phyloP scores from a whole-genome alignment of 2,888 invertebrate genomes.

The Synergus japonicus region DNA sequence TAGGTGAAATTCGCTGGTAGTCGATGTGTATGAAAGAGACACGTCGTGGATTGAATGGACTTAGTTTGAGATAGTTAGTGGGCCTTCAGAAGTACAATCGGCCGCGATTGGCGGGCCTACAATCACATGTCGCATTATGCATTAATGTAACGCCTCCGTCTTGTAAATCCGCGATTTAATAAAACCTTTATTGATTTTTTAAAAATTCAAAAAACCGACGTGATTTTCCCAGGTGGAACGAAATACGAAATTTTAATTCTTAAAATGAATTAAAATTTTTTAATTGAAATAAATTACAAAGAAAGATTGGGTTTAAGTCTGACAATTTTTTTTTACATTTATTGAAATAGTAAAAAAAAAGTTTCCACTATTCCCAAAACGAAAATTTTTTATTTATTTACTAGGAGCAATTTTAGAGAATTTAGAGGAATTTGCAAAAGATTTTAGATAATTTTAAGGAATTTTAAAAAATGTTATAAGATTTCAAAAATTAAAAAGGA shows the following conservation, averaged over 20 bases:
- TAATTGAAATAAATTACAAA: background rate
- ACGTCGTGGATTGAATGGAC: slow-evolving; percentile 74
- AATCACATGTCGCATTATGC: slow-evolving; percentile 75
- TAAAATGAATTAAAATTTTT: too few species aligned
- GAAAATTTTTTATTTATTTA: too few species aligned
- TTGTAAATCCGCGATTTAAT: slow-evolving; percentile 67
- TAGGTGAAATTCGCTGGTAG: slow-evolving; percentile 21
- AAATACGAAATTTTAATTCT: too few species aligned
- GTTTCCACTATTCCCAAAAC: too few species aligned
- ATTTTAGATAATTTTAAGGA: too few species aligned
- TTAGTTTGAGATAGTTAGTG: slow-evolving; percentile 77
- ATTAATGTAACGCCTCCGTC: slow-evolving; percentile 70
- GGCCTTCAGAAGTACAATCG: slow-evolving; percentile 76
- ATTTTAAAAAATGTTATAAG: too few species aligned
- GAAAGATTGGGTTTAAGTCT: background rate
- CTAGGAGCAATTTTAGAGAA: too few species aligned
- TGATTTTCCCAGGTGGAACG: too few species aligned
- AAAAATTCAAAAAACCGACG: slow-evolving; percentile 41
- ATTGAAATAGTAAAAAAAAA: too few species aligned
- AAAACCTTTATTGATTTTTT: slow-evolving; percentile 43
- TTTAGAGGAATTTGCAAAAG: too few species aligned
- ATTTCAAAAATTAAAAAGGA: too few species aligned
- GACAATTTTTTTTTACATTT: too few species aligned
- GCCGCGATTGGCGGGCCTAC: slow-evolving; percentile 75
- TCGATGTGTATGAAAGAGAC: slow-evolving; percentile 58